Percentiles rank a stretch among this genome's conserved stretches.
These are phyloP conservation scores for Colaptes auratus DNA, from an alignment of 2,113 vertebrate genomes.

Conservation along the genomic window DNA sequence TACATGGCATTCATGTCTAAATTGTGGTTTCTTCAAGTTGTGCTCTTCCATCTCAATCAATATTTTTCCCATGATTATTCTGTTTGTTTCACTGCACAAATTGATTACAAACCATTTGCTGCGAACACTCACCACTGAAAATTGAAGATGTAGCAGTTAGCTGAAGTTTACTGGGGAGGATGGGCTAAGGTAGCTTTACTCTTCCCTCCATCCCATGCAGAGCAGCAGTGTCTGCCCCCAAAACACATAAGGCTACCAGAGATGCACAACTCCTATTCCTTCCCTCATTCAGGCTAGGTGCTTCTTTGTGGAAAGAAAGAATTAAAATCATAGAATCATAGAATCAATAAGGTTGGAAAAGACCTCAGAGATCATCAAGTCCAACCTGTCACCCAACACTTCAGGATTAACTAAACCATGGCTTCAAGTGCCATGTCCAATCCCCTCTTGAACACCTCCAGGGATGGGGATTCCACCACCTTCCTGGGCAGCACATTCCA, in stretches of 20 bases:
- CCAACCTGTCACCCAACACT: no score
- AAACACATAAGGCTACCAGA: neutral
- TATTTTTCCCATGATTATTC: neutral
- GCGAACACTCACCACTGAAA: neutral
- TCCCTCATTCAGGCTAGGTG: rapidly evolving
- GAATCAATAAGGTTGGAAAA: no score
- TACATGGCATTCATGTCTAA: neutral
- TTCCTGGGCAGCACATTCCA: no score
- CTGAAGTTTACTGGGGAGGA: neutral
- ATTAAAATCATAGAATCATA: no score
- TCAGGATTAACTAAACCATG: no score
- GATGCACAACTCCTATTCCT: neutral
- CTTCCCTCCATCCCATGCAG: neutral
- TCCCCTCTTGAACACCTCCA: no score
- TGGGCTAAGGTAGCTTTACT: neutral
- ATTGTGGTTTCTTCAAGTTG: neutral
- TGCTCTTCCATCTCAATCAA: neutral
- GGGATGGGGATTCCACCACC: no score
- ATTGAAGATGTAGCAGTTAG: neutral
- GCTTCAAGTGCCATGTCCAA: no score
- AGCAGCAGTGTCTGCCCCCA: neutral
- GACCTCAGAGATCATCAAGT: no score
- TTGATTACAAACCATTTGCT: neutral
- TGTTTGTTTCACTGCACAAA: neutral
- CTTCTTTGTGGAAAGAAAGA: neutral